phyloP scores from a whole-genome alignment of 2,113 vertebrate genomes.

The Microcebus griseorufus region DNA sequence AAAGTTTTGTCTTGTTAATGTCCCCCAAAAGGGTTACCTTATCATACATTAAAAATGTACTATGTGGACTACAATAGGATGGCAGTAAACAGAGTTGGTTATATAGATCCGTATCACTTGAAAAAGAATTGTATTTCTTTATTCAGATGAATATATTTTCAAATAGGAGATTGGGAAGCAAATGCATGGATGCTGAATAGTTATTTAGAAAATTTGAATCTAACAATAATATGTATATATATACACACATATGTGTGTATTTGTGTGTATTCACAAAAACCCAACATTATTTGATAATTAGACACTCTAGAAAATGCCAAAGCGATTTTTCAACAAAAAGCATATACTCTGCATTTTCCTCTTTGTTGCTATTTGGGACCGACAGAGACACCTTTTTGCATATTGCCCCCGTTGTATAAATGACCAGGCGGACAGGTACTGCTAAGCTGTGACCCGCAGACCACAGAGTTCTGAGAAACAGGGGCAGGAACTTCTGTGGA shows the following conservation, averaged over 20 bases:
- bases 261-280: not conserved
- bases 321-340: not conserved
- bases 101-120: not conserved
- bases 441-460: not conserved
- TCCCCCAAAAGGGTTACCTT: not conserved
- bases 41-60: conserved; percentile 19
- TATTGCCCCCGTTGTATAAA: not conserved
- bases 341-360: not conserved
- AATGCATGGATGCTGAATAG: not conserved
- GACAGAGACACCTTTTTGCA: not conserved
- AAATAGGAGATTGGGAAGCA: conserved; percentile 6
- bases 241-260: not conserved
- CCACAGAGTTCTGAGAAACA: not conserved
- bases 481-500: not conserved
- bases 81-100: not conserved
- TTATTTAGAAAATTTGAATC: not conserved
- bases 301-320: not conserved
- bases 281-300: conserved; percentile 27
- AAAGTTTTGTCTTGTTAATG: not conserved
- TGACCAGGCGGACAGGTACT: not conserved
- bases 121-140: not conserved
- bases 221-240: not conserved
- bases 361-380: not conserved
- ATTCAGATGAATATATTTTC: conserved; percentile 34
- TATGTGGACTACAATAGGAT: not conserved